A percentile compares a stretch with the other conserved stretches of the same genome.
phyloP scores from a whole-genome alignment of 2,888 invertebrate species.

The Oasisia sp. region DNA sequence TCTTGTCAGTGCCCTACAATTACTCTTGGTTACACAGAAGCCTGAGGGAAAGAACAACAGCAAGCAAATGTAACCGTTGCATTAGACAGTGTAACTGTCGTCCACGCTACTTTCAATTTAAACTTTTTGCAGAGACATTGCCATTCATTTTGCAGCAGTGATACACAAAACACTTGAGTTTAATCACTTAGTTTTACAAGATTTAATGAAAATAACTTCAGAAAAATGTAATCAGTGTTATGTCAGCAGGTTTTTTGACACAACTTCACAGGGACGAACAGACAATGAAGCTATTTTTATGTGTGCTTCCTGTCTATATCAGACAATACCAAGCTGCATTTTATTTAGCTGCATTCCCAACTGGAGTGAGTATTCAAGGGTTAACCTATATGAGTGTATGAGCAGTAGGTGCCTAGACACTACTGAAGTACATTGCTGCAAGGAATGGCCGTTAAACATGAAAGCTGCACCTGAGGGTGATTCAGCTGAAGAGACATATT shows the following conservation, averaged over 20 bases:
- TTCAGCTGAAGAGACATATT: neutral
- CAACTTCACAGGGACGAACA: neutral
- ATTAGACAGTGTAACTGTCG: neutral
- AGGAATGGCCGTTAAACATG: neutral
- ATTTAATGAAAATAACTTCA: neutral
- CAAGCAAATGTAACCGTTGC: neutral
- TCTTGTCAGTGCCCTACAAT: neutral
- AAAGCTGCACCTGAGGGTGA: neutral
- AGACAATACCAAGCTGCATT: neutral
- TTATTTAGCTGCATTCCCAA: neutral
- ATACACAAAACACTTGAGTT: neutral
- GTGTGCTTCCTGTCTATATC: neutral
- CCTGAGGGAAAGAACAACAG: neutral
- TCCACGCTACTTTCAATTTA: neutral
- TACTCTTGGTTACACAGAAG: neutral
- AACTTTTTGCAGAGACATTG: no score
- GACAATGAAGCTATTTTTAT: neutral
- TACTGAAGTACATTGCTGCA: neutral
- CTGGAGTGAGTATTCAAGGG: neutral
- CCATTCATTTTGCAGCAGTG: no score
- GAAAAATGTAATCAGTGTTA: neutral
- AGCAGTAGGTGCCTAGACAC: no score
- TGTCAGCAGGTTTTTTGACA: neutral
- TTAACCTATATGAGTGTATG: no score
- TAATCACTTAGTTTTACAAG: neutral